Evolutionary conservation across 2,888 invertebrate species (phyloP).

Genomic region (Loripinus fragilis): DNA sequence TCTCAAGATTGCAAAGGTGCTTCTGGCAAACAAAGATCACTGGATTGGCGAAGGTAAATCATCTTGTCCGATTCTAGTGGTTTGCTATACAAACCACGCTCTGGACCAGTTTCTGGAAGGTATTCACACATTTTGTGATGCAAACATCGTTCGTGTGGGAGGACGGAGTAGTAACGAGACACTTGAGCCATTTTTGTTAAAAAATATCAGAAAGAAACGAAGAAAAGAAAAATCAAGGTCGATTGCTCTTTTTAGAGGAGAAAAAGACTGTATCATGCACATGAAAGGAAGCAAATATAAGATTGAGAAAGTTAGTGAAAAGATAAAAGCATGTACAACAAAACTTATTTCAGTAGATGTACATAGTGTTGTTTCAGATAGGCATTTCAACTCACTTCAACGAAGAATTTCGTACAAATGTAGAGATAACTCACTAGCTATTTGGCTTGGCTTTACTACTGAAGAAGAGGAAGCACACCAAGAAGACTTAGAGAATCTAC

Average conservation of each 20-base stretch:
- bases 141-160: slow-evolving; percentile 78
- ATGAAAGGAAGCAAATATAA: slow-evolving; percentile 37
- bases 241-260: slow-evolving; percentile 49
- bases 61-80: slow-evolving; percentile 76
- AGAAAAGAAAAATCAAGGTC: slow-evolving; percentile 42
- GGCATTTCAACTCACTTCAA: slow-evolving; percentile 45
- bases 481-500: not conserved
- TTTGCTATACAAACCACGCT: slow-evolving; percentile 83
- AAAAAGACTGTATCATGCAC: slow-evolving; percentile 50
- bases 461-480: slow-evolving; percentile 7
- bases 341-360: slow-evolving; percentile 50
- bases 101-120: slow-evolving; percentile 81
- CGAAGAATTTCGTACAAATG: not conserved
- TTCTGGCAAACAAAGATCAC: slow-evolving; percentile 86
- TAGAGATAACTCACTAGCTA: slow-evolving; percentile 10
- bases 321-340: slow-evolving; percentile 49
- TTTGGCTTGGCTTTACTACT: slow-evolving; percentile 6
- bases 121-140: slow-evolving; percentile 63
- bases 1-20: slow-evolving; percentile 87
- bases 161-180: slow-evolving; percentile 70
- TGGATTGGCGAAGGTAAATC: slow-evolving; percentile 78
- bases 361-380: slow-evolving; percentile 46
- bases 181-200: slow-evolving; percentile 64
- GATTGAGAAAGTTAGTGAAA: slow-evolving; percentile 54
- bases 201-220: slow-evolving; percentile 40